Percentiles rank a stretch among this genome's conserved stretches.
phyloP scores from a whole-genome alignment of 2,888 invertebrate species.

The Macrosoma leucophasiata region DNA sequence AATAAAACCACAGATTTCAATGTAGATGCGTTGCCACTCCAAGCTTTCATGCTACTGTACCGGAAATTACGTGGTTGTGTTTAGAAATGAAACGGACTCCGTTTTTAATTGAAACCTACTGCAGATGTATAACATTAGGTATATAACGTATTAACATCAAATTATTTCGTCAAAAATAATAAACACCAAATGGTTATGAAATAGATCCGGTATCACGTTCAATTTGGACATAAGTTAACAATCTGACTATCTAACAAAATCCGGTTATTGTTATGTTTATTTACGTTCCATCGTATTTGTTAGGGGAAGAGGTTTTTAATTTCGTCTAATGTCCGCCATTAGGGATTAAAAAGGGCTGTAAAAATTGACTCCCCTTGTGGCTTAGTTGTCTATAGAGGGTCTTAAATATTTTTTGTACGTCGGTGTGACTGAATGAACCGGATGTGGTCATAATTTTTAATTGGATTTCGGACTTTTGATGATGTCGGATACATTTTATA shows the following conservation, averaged over 20 bases:
- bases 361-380: conserved; percentile 30
- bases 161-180: no score
- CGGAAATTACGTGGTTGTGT: no score
- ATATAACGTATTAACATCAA: no score
- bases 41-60: no score
- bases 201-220: background rate
- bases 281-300: conserved; percentile 28
- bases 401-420: conserved; percentile 24
- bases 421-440: conserved; percentile 26
- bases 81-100: no score
- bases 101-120: no score
- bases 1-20: no score
- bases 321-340: conserved; percentile 29
- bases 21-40: no score
- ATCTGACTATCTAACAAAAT: conserved; percentile 15
- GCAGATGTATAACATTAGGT: no score
- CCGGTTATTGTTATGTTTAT: conserved; percentile 29
- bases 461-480: conserved; percentile 13
- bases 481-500: conserved; percentile 7
- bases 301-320: conserved; percentile 37
- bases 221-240: conserved; percentile 6
- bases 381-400: conserved; percentile 22
- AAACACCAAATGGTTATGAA: no score
- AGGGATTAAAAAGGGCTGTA: conserved; percentile 26
- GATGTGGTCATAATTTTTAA: conserved; percentile 27